Base-by-base conservation (phyloP, 2,113 vertebrate species). In the Semnornis frantzii region DNA sequence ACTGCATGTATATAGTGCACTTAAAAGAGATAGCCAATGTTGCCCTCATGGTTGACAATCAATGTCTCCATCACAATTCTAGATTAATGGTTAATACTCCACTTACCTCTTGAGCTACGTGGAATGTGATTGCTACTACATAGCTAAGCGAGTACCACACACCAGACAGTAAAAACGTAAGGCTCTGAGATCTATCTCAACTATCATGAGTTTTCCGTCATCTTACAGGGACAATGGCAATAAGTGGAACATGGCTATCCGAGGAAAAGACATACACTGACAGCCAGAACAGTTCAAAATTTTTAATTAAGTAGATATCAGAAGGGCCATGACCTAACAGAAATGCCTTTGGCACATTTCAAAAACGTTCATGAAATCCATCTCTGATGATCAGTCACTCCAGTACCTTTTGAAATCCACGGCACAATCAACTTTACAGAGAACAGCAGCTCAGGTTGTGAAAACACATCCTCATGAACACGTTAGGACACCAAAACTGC, bases 71-170 rank as follows among this genome's bases (percentile, higher is more conserved):
- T 7, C 1, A 1, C 52, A 73, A 24, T 42, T 63, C 12, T 24
- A 80, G 28, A 85, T 58, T 57, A 65, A 77, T 8, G 28, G 37
- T 23, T 70, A 80, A 85, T 24, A 64, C 3, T 25, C 13, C 21
- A 9, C 23, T 75, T 25, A 31, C 3, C 66, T 87, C 78, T 46
- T 54, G 20, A 81, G 78, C 52, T 79, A 2, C 4, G 12, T 42
- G 8, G 18, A 76, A 75, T 17, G 20, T 1, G 3, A 65, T 8
- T 69, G n/a, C 31, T 62, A 14, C 2, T 50, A 55, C 0, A 0
- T 6, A 90, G 34, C 44, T 60, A 42, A 59, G 39, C 5, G 12
- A 75, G 15, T 21, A 70, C 46, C 33, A 33, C 0, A 0, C 3
- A 84, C 14, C 66, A 90, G 46, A 34, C 20, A 75, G 37, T 0